Percentiles rank a stretch among this genome's conserved stretches.
Conservation (phyloP, 92 coral and sea anemone species). For the Zoanthus sansibaricus region DNA sequence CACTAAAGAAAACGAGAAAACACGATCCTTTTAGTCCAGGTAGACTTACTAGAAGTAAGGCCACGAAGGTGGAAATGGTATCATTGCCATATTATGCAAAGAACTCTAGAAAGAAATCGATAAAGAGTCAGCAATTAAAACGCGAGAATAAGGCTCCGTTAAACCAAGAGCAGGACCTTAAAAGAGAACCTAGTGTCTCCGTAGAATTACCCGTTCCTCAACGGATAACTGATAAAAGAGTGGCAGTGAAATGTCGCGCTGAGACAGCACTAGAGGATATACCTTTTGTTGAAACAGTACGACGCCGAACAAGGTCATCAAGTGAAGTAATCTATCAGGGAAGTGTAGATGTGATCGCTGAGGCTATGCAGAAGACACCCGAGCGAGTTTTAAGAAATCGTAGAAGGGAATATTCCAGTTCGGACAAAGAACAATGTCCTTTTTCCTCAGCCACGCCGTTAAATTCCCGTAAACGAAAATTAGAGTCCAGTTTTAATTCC, state of each 20-base stretch:
- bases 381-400: slow-evolving; percentile 42
- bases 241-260: neutral
- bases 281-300: slow-evolving; percentile 15
- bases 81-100: slow-evolving; percentile 39
- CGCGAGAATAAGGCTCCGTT: neutral
- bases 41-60: slow-evolving; percentile 21
- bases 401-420: neutral
- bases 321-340: slow-evolving; percentile 21
- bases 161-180: neutral
- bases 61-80: slow-evolving; percentile 5
- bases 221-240: neutral
- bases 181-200: neutral
- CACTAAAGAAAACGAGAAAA: slow-evolving; percentile 6
- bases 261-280: neutral
- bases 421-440: slow-evolving; percentile 13
- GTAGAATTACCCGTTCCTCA: neutral
- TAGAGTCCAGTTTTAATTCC: neutral
- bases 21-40: neutral
- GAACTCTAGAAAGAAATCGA: slow-evolving; percentile 16
- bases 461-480: slow-evolving; percentile 31
- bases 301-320: slow-evolving; percentile 44
- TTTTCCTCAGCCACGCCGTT: slow-evolving; percentile 5
- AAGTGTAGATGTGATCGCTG: slow-evolving; percentile 4
- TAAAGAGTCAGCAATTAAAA: neutral
- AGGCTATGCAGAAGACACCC: slow-evolving; percentile 20